Conservation (phyloP, 2,797 vertebrate genomes). For the Chelonia mydas region DNA sequence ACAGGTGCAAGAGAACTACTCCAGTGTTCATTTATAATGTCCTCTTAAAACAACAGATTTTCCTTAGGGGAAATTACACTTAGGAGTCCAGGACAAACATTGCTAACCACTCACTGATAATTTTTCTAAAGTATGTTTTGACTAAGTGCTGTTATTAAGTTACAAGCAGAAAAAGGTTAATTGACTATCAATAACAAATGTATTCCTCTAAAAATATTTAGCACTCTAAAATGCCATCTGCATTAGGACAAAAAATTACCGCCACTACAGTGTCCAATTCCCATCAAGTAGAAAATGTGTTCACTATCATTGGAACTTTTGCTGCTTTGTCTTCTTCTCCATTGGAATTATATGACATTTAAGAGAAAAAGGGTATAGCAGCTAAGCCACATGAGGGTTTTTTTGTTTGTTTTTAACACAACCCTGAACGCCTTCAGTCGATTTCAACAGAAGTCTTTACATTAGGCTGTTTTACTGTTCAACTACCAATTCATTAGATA, state of each 20-base stretch:
- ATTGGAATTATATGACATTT: not conserved
- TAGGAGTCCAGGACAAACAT: constrained; percentile 32
- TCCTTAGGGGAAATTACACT: constrained; percentile 20
- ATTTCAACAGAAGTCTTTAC: not conserved
- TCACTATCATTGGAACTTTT: not conserved
- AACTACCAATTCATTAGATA: accelerated
- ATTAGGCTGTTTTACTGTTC: not conserved
- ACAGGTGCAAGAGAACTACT: constrained; percentile 73
- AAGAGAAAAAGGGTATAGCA: not conserved
- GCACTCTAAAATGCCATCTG: constrained; percentile 7
- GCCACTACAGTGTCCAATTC: too few species aligned
- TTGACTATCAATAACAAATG: constrained; percentile 6
- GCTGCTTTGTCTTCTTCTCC: not conserved
- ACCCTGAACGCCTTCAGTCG: not conserved
- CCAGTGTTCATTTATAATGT: constrained; percentile 48
- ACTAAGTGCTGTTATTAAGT: constrained; percentile 50
- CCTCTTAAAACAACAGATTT: constrained; percentile 67
- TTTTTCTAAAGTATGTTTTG: constrained; percentile 42
- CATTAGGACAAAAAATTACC: not conserved
- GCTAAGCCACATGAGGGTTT: not conserved
- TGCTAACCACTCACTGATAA: constrained; percentile 8
- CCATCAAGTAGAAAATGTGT: not conserved
- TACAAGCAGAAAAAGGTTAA: constrained; percentile 16
- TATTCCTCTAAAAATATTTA: constrained; percentile 40
- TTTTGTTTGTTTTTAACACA: not conserved